Conservation (phyloP, 2,797 vertebrate genomes). For the Meda fulgida region DNA sequence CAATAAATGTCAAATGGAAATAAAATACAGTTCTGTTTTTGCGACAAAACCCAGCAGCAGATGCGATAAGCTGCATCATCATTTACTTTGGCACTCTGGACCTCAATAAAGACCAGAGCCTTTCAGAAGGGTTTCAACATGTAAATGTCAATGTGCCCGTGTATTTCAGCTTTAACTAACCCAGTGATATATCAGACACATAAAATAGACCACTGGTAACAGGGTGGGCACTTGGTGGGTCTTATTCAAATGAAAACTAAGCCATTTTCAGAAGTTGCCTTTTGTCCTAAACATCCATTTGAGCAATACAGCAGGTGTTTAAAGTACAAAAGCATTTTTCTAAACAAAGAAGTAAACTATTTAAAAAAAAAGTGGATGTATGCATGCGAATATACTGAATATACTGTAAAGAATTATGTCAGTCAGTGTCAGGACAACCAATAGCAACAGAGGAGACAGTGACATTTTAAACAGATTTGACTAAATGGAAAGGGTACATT, state of each 20-base stretch:
- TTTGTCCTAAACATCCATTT: not conserved
- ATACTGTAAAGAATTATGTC: not conserved
- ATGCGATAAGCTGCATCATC: slow-evolving; percentile 43
- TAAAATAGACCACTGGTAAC: not conserved
- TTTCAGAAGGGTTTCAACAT: slow-evolving; percentile 6
- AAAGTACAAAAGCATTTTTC: not conserved
- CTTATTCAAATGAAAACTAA: slow-evolving; percentile 9
- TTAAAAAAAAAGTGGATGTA: not conserved
- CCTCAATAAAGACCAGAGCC: slow-evolving; percentile 36
- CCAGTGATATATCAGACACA: slow-evolving; percentile 23
- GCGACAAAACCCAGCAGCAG: slow-evolving; percentile 40
- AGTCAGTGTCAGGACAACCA: not conserved
- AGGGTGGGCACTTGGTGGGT: not conserved
- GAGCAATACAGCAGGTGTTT: not conserved
- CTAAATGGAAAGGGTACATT: not conserved
- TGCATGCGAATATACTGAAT: not conserved
- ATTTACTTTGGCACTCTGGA: slow-evolving; percentile 54
- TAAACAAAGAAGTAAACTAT: not conserved
- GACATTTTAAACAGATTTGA: not conserved
- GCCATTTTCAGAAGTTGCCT: not conserved
- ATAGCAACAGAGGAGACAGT: not conserved
- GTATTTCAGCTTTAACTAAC: slow-evolving; percentile 34
- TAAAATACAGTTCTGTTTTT: slow-evolving; percentile 47
- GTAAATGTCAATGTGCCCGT: slow-evolving; percentile 20
- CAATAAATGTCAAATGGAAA: slow-evolving; percentile 48